Conservation (phyloP, 2,888 invertebrate genomes). For the Agonopterix arenella region DNA sequence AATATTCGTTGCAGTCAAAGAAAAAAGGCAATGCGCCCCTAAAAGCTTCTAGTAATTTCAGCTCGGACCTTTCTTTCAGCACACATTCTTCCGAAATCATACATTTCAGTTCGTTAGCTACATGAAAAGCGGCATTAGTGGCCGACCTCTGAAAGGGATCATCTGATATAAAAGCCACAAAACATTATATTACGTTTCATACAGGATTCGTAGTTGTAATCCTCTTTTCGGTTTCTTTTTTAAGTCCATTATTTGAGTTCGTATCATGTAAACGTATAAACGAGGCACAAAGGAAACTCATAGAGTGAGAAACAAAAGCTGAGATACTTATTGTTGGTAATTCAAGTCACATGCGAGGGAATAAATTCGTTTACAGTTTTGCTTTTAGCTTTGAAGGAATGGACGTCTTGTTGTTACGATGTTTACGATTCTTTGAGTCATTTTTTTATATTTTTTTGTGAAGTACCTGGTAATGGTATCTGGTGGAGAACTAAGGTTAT, state of each 20-base stretch:
- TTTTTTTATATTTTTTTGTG: too few relatives aligned
- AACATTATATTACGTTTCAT: slow-evolving; percentile 16
- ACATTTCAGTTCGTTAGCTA: slow-evolving; percentile 30
- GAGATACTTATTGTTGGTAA: too few relatives aligned
- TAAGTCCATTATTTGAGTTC: slow-evolving; percentile 34
- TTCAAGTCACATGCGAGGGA: not conserved
- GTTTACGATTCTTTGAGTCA: too few relatives aligned
- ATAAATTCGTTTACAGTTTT: too few relatives aligned
- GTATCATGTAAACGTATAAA: slow-evolving; percentile 10
- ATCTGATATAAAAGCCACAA: slow-evolving; percentile 31
- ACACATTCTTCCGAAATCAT: slow-evolving; percentile 9
- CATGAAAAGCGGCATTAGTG: slow-evolving; percentile 43
- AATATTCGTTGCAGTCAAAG: not conserved
- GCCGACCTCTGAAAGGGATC: slow-evolving; percentile 32
- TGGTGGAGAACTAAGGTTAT: too few relatives aligned
- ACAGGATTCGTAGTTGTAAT: slow-evolving; percentile 11
- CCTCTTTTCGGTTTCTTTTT: slow-evolving; percentile 20
- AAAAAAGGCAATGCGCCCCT: slow-evolving; percentile 1
- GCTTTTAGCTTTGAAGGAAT: too few relatives aligned
- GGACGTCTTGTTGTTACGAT: too few relatives aligned
- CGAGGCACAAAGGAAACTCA: not conserved
- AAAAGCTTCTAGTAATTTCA: slow-evolving; percentile 18
- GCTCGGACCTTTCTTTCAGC: slow-evolving; percentile 15
- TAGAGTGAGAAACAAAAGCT: too few relatives aligned
- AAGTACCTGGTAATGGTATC: too few relatives aligned